Base-by-base conservation (phyloP, 2,113 vertebrate genomes). In the Hipposideros armiger region DNA sequence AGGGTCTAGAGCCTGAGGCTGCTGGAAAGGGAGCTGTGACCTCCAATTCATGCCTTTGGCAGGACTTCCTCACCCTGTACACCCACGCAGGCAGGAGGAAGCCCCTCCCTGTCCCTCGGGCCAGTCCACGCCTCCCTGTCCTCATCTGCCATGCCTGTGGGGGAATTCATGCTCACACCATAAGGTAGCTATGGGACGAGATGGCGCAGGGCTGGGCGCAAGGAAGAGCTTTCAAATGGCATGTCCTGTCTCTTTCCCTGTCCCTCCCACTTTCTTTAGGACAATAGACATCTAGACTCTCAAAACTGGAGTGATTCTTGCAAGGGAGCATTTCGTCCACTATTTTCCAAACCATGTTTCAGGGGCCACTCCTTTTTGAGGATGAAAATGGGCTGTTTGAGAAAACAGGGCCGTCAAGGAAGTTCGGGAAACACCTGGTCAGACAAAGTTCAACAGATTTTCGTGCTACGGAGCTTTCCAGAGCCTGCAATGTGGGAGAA, bases 391-490 rank as follows among this genome's bases (percentile, higher is more conserved):
- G 45, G 11, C 2, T 0, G 13, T 81, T 32, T 82, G n/a, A 62
- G 62, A 50, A 78, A 81, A 81, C 11, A 62, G 10, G 10, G 13
- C 32, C 17, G 3, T 60, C 0, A 1, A 40, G 20, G 11, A 66
- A 30, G 17, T 50, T 28, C 36, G 26, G 11, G 22, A 45, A 85
- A 32, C 1, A 40, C 3, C 16, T 3, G 19, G 24, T 17, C 69
- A 47, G 30, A 50, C 47, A 5, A 11, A 11, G 36, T 30, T 47
- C 62, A 62, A 20, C 19, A n/a, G 56, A 16, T 58, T 3, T 64
- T 32, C 83, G 22, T 6, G 26, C 36, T 54, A 7, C 0, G 0
- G 17, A 32, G 36, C 3, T 2, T 40, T 30, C 15, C 15, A 1
- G 4, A 82, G n/a, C 11, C 17, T 4, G 1, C 14, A 26, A 11